Conservation (phyloP, 2,113 vertebrate genomes). For the Indri indri region DNA sequence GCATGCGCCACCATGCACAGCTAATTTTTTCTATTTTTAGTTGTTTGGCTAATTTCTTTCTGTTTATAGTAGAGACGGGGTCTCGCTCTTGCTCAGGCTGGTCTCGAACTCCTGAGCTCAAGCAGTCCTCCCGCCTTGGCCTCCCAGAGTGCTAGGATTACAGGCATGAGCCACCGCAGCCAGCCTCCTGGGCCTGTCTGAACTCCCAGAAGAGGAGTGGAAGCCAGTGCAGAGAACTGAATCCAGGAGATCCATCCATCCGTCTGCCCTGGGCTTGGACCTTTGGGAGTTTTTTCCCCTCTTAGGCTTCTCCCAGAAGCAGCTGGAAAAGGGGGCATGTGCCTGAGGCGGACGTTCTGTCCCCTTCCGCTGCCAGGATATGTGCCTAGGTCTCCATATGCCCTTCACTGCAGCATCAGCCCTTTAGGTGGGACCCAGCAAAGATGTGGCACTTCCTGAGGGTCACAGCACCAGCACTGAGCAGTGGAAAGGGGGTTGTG, state of each 20-base stretch:
- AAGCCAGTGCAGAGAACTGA: background rate
- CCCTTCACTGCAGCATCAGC: background rate
- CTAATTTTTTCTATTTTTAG: no score
- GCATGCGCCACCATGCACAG: no score
- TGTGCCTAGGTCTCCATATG: background rate
- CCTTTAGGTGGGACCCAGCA: background rate
- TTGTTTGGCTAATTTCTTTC: no score
- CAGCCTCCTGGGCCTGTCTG: background rate
- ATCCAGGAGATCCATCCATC: background rate
- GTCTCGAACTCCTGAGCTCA: no score
- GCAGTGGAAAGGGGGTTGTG: background rate
- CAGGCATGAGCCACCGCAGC: no score
- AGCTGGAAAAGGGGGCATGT: background rate
- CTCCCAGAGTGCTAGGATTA: no score
- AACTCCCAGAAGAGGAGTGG: background rate
- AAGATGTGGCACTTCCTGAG: background rate
- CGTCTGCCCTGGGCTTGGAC: background rate
- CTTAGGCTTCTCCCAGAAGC: background rate
- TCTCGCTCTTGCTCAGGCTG: no score
- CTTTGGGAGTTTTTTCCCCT: background rate
- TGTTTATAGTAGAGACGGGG: no score
- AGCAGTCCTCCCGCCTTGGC: no score
- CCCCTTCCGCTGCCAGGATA: background rate
- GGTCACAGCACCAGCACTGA: background rate
- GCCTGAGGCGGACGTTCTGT: background rate